Evolutionary conservation across 2,797 vertebrate species (phyloP).

Genomic region (Enteromius trimaculatus): DNA sequence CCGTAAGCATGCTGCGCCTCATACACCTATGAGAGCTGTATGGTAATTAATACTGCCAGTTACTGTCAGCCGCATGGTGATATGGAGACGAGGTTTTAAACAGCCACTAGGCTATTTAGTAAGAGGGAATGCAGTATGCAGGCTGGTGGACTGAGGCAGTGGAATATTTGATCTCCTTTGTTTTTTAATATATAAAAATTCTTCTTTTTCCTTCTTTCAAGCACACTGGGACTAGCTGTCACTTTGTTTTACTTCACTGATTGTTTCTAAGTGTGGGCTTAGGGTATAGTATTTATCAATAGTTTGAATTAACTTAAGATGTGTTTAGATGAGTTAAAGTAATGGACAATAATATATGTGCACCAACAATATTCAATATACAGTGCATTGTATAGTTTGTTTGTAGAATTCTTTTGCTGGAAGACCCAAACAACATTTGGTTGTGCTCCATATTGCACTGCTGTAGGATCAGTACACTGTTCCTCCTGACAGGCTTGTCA

Average conservation of each 20-base stretch:
- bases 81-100: not conserved
- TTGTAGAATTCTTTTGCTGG: not conserved
- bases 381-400: not conserved
- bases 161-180: not conserved
- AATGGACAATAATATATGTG: not conserved
- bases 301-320: not conserved
- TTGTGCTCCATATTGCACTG: slow-evolving; percentile 4
- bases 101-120: not conserved
- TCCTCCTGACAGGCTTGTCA: not conserved
- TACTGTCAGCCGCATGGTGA: not conserved
- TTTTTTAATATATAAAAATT: not conserved
- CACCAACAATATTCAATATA: not conserved
- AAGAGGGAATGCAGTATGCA: not conserved
- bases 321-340: not conserved
- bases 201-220: not conserved
- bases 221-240: not conserved
- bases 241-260: not conserved
- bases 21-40: not conserved
- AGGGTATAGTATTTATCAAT: not conserved
- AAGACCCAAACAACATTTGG: not conserved
- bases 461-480: not conserved
- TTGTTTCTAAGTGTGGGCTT: not conserved
- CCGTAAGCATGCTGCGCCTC: not conserved
- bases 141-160: not conserved
- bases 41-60: slow-evolving; percentile 32